These are phyloP conservation scores for Antennarius maculatus DNA, from an alignment of 2,797 vertebrate genomes.

Conservation along the genomic window DNA sequence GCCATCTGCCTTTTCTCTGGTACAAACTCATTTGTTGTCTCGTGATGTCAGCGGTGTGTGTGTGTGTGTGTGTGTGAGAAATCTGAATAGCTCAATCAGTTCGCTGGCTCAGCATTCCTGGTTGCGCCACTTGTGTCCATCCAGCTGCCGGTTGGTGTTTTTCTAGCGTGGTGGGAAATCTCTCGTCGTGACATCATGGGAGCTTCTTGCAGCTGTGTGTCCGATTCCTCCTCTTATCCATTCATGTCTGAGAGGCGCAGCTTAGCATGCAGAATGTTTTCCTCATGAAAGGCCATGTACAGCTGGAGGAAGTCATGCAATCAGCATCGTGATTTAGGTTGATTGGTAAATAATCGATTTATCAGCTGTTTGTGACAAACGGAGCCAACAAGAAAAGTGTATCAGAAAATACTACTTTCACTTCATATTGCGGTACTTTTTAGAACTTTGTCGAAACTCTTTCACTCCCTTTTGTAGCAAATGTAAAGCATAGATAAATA, in stretches of 20 bases:
- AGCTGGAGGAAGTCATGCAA: too few species aligned
- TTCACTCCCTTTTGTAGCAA: too few species aligned
- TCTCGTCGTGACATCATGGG: constrained; percentile 60
- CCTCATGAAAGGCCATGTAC: not conserved
- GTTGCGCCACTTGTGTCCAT: constrained; percentile 46
- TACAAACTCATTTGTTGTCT: constrained; percentile 63
- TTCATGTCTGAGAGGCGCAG: constrained; percentile 3
- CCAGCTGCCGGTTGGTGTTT: constrained; percentile 50
- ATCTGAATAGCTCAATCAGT: not conserved
- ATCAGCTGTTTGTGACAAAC: too few species aligned
- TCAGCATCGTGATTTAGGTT: too few species aligned
- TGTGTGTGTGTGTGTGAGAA: constrained; percentile 5
- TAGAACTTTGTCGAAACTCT: too few species aligned
- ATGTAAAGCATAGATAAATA: too few species aligned
- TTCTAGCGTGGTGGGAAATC: constrained; percentile 21
- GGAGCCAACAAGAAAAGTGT: too few species aligned
- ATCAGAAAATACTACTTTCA: too few species aligned
- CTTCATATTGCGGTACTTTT: too few species aligned
- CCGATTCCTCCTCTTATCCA: constrained; percentile 14
- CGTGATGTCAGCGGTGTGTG: constrained; percentile 19
- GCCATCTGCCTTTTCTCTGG: constrained; percentile 95
- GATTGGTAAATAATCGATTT: too few species aligned
- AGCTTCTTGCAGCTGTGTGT: constrained; percentile 42
- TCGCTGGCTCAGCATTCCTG: constrained; percentile 59
- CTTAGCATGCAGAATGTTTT: not conserved